Base-by-base conservation (phyloP, 2,888 invertebrate genomes). In the Achlya flavicornis region DNA sequence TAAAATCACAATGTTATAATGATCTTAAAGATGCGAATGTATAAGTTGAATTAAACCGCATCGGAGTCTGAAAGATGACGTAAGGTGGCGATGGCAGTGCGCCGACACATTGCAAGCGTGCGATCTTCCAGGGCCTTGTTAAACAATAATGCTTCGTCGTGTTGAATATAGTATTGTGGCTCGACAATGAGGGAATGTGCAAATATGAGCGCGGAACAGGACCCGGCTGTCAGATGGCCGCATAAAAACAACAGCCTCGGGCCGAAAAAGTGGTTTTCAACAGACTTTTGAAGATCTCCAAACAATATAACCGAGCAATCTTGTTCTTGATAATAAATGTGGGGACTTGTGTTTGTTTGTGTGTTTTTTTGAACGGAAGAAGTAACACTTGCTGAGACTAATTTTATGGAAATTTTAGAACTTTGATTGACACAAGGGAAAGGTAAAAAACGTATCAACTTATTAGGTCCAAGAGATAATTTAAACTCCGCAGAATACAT, bases 61-160 rank as follows among this genome's bases (percentile, higher is more conserved):
- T 38, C 38, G 7, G 38, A 38, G 38, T 0, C 4, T 41, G 41
- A 46, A 46, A n/a, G 12, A 46, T 46, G 46, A 46, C 46, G 46
- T 46, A 46, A 46, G 46, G n/a, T 46, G 46, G 46, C n/a, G 46
- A 46, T n/a, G 46, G n/a, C 14, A 4, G 14, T 10, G 43, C 67
- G 67, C 73, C 73, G 77, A 77, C 83, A 82, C 79, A 81, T 79
- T 80, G 81, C 79, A 77, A 77, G 76, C 82, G 79, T 69, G 72
- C 74, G 67, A 65, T 67, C 73, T 70, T 72, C 70, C 64, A 64
- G 70, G 66, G 66, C 70, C 78, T 80, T 75, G 77, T 78, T 79
- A 76, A 71, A 72, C 75, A 74, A 77, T 77, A 76, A 79, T 75
- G 75, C 76, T 72, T 74, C 67, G 66, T 63, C 67, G 70, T 66